Conservation (phyloP, 2,113 vertebrate genomes). For the Progne subis region DNA sequence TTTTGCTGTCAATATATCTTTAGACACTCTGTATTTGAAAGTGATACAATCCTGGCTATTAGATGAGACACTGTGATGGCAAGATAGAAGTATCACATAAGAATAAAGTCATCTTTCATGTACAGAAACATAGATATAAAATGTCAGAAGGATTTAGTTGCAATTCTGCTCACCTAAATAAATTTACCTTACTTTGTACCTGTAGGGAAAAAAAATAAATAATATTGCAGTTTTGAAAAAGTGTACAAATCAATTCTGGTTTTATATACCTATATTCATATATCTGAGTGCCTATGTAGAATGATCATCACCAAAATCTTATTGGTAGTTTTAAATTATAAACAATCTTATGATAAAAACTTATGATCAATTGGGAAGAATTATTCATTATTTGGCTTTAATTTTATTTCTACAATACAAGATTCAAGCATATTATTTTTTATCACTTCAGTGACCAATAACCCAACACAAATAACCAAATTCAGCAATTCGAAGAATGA, state of each 20-base stretch:
- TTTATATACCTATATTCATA: neutral
- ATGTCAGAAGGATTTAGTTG: neutral
- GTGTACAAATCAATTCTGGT: rapidly evolving
- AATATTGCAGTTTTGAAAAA: neutral
- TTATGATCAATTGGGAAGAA: neutral
- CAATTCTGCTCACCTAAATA: neutral
- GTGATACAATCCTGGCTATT: neutral
- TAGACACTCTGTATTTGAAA: neutral
- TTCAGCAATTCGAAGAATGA: neutral
- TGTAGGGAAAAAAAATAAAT: neutral
- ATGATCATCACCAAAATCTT: neutral
- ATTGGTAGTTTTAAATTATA: neutral
- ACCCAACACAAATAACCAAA: neutral
- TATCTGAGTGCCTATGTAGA: neutral
- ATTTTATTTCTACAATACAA: neutral
- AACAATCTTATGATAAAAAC: neutral
- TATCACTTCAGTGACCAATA: neutral
- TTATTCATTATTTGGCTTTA: neutral
- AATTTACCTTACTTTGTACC: neutral
- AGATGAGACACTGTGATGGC: neutral
- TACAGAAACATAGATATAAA: neutral
- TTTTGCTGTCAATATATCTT: neutral
- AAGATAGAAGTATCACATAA: neutral
- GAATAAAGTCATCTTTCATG: neutral
- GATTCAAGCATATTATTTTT: neutral